Evolutionary conservation across 2,113 vertebrate genomes (phyloP), one percentile per base, ranked within the genome.

Genomic region (Pseudorhombus dupliciocellatus): DNA sequence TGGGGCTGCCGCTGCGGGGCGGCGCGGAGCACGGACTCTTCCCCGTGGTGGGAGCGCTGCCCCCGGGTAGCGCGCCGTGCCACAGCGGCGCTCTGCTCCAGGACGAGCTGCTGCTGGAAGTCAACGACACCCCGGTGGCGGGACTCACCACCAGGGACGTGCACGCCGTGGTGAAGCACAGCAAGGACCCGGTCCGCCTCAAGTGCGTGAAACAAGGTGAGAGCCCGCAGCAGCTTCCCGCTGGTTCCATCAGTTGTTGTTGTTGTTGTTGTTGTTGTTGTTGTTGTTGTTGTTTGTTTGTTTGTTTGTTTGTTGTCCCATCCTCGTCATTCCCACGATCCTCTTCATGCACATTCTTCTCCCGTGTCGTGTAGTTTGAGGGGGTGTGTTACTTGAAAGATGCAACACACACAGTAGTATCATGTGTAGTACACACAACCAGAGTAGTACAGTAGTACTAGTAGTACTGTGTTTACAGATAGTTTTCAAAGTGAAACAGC

Each of bases 181-280:
- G 97, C 93, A 97, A 95, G 91, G 96, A 97, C 85, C 97, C 97
- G 71, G 93, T 99, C 72, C 94, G 97, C 30, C 95, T 99, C 79
- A 98, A 98, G 93, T 97, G 96, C 89, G 96, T 98, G 91, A 95
- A 94, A 89, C 96, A 96, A 97, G 97, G 97, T 98, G 91, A 93
- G 94, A 28, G 15, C 62, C 50, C 42, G 14, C 42, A 5, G 16
- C 10, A 40, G 11, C 21, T 22, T 40, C 22, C 10, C 34, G 9
- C 34, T 11, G 2, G 34, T 3, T 12, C 4, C n/a, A n/a, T n/a
- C n/a, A n/a, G n/a, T n/a, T n/a, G n/a, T 50, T 50, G 18, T 21
- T 21, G 10, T 50, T 8, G n/a, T 50, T 7, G 37, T 40, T 8
- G 6, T 5, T 7, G 18, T 20, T 18, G 6, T 50, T 21, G 21